Base-by-base conservation (phyloP, 2,113 vertebrate species). In the Misgurnus mizolepis region DNA sequence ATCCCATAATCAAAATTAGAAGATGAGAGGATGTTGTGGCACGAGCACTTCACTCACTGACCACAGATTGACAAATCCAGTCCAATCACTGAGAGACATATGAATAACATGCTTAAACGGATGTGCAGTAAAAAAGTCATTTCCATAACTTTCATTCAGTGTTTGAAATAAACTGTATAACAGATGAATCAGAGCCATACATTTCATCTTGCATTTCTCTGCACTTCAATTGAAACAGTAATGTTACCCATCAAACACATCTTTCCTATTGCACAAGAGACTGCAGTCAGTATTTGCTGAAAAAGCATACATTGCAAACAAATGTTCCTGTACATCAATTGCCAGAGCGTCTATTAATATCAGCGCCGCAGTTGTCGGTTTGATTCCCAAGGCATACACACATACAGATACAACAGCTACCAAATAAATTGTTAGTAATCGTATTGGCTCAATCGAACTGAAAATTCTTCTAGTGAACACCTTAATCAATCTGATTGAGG, bases 1-100 rank as follows among this genome's bases (percentile, higher is more conserved):
- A 49, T 83, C 50, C 22, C 17, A 11, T 68, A 79, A 27, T 70
- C 56, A 41, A 69, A 60, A 79, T 75, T 56, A 67, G 56, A 22
- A 64, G 40, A 56, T 22, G 7, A 39, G 34, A 43, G 77, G n/a
- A 27, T 61, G 27, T 69, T 49, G 3, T 66, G 49, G 71, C 53
- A 64, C 11, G 40, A 27, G 15, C 41, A 55, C 27, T 68, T 27
- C 62, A 43, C 62, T 69, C 69, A 58, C 6, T 6, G 61, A 53
- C 14, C 66, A 69, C 41, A 62, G 27, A 47, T 41, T 55, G 6
- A 74, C 62, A 5, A 75, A 55, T 41, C 49, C 67, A 65, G 60
- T 66, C 53, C 27, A 18, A 55, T 43, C 58, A 56, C 53, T 71
- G 40, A 71, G 22, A 78, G 27, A 43, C 22, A n/a, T 9, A 77